Evolutionary conservation across 2,113 vertebrate genomes (phyloP), one percentile per base, ranked within the genome.

Genomic region (Axis porcinus): DNA sequence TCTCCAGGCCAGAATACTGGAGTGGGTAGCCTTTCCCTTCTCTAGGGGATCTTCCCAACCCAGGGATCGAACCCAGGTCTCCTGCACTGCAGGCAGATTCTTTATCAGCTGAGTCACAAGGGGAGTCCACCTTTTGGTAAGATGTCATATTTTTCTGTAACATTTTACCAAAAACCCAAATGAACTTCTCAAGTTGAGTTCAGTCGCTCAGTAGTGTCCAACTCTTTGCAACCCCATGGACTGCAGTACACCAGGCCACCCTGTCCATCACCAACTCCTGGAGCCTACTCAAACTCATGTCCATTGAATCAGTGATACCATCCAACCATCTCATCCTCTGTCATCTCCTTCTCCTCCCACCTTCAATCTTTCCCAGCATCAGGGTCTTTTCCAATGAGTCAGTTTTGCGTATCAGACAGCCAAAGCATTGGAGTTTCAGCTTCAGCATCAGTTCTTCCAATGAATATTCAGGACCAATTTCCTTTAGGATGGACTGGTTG

Each of bases 121-220:
- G 33, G n/a, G 64, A 70, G 64, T 70, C n/a, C 64, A 23, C 64
- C 36, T 70, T 70, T 70, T 70, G 64, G 64, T 70, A 36, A 70
- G n/a, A 70, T 36, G n/a, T 74, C 70, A 43, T 43, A 25, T 74
- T 74, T 74, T 74, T 25, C 70, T 74, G 36, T 43, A 74, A 74
- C 70, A 43, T 43, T 43, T 13, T 74, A 43, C 70, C 36, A 74
- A 74, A 74, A 74, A 3, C 70, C 5, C 36, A 74, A 74, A 74
- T 43, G 21, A 74, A 74, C 11, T 25, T 74, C 43, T 43, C 36
- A 4, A 36, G 67, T 36, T 70, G 19, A 70, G 19, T 70, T 70
- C n/a, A 70, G 64, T 36, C 1, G 0, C 64, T 70, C 64, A 70
- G n/a, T 36, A 19, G 0, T 36, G n/a, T 36, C 17, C n/a, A 36